phyloP scores from a whole-genome alignment of 2,113 vertebrate species.

The Perognathus longimembris region DNA sequence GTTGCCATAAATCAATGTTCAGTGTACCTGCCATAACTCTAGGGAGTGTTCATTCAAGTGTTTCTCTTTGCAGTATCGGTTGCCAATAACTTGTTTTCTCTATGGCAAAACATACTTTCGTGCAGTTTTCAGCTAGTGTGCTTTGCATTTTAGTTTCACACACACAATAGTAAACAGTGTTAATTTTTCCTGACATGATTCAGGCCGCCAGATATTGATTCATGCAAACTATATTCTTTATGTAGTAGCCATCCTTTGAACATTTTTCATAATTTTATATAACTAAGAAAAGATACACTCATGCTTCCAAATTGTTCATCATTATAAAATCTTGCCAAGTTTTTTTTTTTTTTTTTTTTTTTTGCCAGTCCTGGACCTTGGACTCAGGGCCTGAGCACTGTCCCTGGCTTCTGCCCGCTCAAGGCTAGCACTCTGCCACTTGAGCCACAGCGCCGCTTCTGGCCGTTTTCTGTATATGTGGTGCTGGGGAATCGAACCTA shows the following conservation, averaged over 20 bases:
- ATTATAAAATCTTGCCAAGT: neutral
- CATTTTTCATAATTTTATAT: neutral
- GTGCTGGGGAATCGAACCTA: too few species aligned
- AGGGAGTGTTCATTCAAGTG: neutral
- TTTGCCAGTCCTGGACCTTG: too few species aligned
- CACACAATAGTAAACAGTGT: neutral
- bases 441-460: too few species aligned
- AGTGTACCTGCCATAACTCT: neutral
- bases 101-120: constrained; percentile 48
- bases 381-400: too few species aligned
- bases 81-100: constrained; percentile 59
- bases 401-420: too few species aligned
- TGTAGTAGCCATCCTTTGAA: neutral
- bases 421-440: too few species aligned
- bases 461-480: too few species aligned
- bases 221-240: neutral
- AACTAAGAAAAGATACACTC: neutral
- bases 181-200: neutral
- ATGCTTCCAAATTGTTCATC: neutral
- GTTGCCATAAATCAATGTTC: constrained; percentile 50
- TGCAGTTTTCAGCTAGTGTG: neutral
- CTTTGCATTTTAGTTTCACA: constrained; percentile 60
- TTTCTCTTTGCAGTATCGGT: constrained; percentile 13
- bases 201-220: neutral
- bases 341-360: too few species aligned